Base-by-base conservation (phyloP, 2,888 invertebrate species). In the Lithophane leautieri region DNA sequence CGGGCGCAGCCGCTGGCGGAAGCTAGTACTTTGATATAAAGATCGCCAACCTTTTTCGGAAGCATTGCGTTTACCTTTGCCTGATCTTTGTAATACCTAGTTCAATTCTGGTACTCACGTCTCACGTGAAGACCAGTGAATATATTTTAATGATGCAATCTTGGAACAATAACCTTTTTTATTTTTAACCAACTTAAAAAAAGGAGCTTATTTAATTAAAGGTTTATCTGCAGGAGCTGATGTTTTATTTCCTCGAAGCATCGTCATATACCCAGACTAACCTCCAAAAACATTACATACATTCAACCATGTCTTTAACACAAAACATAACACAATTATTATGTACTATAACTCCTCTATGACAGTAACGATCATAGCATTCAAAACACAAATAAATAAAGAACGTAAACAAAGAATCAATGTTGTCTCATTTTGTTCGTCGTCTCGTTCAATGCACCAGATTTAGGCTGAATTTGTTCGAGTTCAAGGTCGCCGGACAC, bases 401-500 rank as follows among this genome's bases (percentile, higher is more conserved):
- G 11, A 47, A 61, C 16, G n/a, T 28, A 66, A 62, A 81, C 22
- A 70, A 68, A 71, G 58, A 47, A 61, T 62, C 7, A 25, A 47
- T 28, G 40, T 50, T 19, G 54, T 66, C n/a, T 70, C 12, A 54
- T 63, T 80, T 73, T 19, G 40, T 62, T 44, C 16, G 28, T 44
- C 25, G 68, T 75, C 66, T 67, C 76, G 76, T 80, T 76, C 79
- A 79, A 71, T 83, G 81, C 76, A 84, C 84, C 78, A 79, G 77
- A 82, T 89, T 90, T 87, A 81, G 79, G 82, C 78, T 73, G 56
- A 84, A 86, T 81, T 80, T 40, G 72, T 77, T 79, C 65, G 86
- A 90, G 90, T 90, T 90, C 90, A 90, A 90, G 90, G 90, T 74
- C 82, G 25, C 1, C 19, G 28, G 71, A 44, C 81, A 85, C 85